Evolutionary conservation across 2,797 vertebrate species (phyloP), one percentile per base, ranked within the genome.

Genomic region (Poecile montanus): DNA sequence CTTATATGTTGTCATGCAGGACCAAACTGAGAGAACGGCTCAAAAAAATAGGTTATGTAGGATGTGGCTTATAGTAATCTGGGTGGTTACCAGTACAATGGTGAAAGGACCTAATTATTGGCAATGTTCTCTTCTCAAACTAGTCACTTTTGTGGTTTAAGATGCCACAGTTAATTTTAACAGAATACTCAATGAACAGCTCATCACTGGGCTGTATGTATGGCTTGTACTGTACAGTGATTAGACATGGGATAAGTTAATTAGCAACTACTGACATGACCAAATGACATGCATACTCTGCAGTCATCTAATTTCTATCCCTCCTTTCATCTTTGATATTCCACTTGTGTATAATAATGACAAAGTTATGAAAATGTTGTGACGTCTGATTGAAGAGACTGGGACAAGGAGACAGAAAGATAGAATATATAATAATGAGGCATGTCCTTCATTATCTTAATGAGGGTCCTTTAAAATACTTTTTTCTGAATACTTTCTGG

Each of bases 301-400:
- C 60, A 88, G 58, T 80, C 47, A 60, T 51, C 63, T 92, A 63
- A 54, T 77, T 94, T 89, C 58, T 88, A 84, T 26, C 51, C 60
- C 23, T 88, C 61, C 82, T 84, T 94, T 94, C 75, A 84, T 89
- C 85, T 94, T 89, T 80, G 65, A 84, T 94, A 75, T 86, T 94
- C 62, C 36, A 85, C 78, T 83, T 91, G 54, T 84, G 65, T 56
- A 72, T 56, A 29, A 83, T 68, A 92, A 95, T 89, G 84, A 75
- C 66, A 88, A 94, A 95, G 51, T 93, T 93, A 89, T 63, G 79
- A 92, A 93, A 94, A 94, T 81, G 61, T 95, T 96, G 66, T 93
- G 93, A 93, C 6, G 13, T 81, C 70, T 91, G 89, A 95, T 88
- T 91, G 91, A 96, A 88, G 71, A 89, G 54, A 81, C 36, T 22